phyloP scores from a whole-genome alignment of 2,113 vertebrate species.

The Aegypius monachus region DNA sequence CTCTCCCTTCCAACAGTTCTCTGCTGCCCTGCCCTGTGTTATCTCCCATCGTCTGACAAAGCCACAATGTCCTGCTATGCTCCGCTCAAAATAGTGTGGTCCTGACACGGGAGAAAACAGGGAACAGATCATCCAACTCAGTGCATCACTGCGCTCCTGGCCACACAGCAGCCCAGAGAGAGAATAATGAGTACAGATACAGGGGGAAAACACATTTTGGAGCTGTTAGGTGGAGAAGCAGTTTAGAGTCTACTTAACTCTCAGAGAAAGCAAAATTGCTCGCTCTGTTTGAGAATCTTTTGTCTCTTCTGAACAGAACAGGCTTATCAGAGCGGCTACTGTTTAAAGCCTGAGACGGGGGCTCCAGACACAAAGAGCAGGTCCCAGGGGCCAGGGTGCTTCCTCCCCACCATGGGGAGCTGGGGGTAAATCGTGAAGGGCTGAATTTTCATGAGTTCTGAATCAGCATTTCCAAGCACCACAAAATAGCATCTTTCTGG shows the following conservation, averaged over 20 bases:
- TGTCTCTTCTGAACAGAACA: not conserved
- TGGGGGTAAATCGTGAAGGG: rapidly evolving
- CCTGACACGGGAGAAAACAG: rapidly evolving
- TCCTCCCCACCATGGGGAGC: not conserved
- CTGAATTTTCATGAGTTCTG: not conserved
- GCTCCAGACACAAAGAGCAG: not conserved
- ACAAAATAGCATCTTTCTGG: not conserved
- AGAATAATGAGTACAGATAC: not conserved
- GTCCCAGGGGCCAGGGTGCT: too few species aligned
- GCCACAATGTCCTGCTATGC: not conserved
- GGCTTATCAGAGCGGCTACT: not conserved
- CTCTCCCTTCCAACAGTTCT: not conserved
- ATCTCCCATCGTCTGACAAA: not conserved
- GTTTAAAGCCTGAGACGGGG: not conserved
- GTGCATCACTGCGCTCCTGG: rapidly evolving
- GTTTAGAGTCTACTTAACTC: too few species aligned
- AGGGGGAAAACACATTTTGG: not conserved
- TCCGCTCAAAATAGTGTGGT: not conserved
- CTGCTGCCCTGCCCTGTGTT: not conserved
- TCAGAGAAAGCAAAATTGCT: not conserved
- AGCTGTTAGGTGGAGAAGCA: not conserved
- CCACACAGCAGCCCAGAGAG: not conserved
- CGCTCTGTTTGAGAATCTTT: not conserved
- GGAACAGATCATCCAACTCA: not conserved
- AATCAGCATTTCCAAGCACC: not conserved